phyloP scores from a whole-genome alignment of 2,113 vertebrate genomes.

The Eclectus roratus region DNA sequence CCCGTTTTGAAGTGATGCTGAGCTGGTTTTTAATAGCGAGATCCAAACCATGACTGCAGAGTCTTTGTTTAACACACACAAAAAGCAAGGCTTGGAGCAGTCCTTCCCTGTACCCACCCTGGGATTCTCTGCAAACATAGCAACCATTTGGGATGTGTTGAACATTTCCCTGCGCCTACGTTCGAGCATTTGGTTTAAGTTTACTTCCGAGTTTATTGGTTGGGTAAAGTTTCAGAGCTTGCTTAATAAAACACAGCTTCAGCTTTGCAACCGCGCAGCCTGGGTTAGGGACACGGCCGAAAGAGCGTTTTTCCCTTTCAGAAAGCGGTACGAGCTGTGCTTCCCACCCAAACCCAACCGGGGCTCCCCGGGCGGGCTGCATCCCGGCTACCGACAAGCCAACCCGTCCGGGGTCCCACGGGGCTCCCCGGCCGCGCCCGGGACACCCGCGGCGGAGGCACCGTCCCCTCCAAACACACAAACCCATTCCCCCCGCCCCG shows the following conservation, averaged over 20 bases:
- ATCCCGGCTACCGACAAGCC: neutral
- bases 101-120: neutral
- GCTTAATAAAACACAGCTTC: neutral
- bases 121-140: neutral
- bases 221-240: neutral
- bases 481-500: neutral
- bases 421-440: neutral
- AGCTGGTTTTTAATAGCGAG: neutral
- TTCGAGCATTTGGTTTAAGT: neutral
- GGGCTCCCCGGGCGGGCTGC: neutral
- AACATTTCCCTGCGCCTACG: neutral
- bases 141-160: accelerated
- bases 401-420: neutral
- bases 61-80: conserved; percentile 6
- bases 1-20: neutral
- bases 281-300: neutral
- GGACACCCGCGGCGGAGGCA: neutral
- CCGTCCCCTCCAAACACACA: neutral
- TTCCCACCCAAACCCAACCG: neutral
- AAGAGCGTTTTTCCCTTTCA: no score
- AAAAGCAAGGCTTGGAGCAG: neutral
- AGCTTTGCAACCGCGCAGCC: neutral
- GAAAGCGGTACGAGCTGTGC: neutral
- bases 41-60: neutral
- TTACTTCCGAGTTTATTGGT: neutral